These are phyloP conservation scores for Chaetorhynchus papuensis DNA, from an alignment of 2,113 vertebrate species.

Conservation along the genomic window DNA sequence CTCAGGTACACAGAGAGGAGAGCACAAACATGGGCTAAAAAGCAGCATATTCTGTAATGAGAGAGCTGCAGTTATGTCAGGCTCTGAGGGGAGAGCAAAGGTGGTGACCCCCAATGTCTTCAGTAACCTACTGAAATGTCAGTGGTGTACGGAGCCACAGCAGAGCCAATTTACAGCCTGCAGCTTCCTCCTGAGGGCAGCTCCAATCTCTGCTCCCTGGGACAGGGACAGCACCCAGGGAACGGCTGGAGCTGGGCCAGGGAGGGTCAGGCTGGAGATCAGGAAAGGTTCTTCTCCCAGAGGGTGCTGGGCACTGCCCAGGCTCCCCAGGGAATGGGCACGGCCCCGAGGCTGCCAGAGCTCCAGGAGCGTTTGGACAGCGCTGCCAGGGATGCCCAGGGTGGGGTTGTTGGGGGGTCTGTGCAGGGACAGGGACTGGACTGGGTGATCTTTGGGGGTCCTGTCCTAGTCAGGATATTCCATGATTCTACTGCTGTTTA, in stretches of 20 bases:
- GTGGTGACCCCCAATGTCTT: not conserved
- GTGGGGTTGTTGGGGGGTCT: not conserved
- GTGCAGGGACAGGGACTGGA: rapidly evolving
- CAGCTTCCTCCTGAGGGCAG: not conserved
- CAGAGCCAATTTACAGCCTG: not conserved
- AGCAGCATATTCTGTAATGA: not conserved
- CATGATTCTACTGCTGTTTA: not conserved
- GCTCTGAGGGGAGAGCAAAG: not conserved
- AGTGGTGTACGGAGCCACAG: not conserved
- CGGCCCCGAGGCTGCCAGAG: not conserved
- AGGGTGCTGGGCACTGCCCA: not conserved
- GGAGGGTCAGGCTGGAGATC: rapidly evolving
- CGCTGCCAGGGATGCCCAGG: not conserved
- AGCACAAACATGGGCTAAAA: not conserved
- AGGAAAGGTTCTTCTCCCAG: not conserved
- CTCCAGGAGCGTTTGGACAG: not conserved
- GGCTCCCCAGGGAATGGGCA: not conserved
- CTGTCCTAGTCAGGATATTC: not conserved
- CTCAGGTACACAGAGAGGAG: not conserved
- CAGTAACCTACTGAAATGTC: not conserved
- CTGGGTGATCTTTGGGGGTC: rapidly evolving
- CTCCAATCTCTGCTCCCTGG: not conserved
- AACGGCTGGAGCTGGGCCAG: rapidly evolving
- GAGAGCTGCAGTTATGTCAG: not conserved
- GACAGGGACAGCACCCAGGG: not conserved